Percentiles rank a stretch among this genome's conserved stretches.
Conservation (phyloP, 2,113 vertebrate species). For the Paradoxurus hermaphroditus region DNA sequence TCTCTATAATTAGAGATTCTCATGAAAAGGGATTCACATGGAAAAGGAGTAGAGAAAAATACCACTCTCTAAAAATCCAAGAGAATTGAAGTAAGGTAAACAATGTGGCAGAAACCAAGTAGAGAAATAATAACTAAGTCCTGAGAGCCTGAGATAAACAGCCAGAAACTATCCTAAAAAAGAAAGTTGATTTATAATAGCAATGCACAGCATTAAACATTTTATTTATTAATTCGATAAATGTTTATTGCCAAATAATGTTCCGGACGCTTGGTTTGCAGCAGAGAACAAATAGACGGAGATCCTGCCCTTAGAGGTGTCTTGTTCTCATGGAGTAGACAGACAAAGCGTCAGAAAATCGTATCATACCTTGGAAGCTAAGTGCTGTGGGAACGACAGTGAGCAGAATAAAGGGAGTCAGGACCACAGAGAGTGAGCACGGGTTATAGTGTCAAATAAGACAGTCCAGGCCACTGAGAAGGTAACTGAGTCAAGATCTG, state of each 20-base stretch:
- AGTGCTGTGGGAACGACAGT: not conserved
- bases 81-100: not conserved
- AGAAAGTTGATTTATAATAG: not conserved
- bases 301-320: not conserved
- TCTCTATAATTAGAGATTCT: not conserved
- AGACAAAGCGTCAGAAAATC: not conserved
- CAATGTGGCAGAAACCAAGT: not conserved
- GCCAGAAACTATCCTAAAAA: not conserved
- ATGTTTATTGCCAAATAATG: not conserved
- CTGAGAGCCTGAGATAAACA: not conserved
- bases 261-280: not conserved
- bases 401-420: not conserved
- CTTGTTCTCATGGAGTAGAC: not conserved
- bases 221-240: slow-evolving; percentile 2
- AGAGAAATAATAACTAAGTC: not conserved
- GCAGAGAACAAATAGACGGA: not conserved
- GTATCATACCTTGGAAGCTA: not conserved
- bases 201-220: not conserved
- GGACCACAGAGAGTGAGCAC: not conserved
- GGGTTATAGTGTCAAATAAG: not conserved
- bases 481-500: not conserved
- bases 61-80: slow-evolving; percentile 22
- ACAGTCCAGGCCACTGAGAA: not conserved
- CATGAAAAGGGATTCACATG: not conserved
- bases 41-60: slow-evolving; percentile 36